phyloP scores from a whole-genome alignment of 1,140 invertebrate species.

The Procambarus virginalis region DNA sequence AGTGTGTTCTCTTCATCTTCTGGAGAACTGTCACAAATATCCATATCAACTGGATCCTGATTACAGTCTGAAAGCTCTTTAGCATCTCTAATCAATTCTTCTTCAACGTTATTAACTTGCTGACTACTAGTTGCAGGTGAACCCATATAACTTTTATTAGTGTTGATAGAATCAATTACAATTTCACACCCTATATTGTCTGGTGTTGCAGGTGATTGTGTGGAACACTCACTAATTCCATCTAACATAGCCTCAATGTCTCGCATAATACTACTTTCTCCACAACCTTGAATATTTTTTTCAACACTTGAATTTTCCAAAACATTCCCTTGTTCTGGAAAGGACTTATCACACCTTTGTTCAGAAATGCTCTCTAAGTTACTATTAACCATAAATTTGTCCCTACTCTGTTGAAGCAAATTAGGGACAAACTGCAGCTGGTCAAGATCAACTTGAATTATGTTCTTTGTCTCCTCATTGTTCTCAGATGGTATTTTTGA shows the following conservation, averaged over 20 bases:
- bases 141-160: background rate
- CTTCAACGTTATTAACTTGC: background rate
- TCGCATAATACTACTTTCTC: background rate
- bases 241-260: slow-evolving; percentile 6
- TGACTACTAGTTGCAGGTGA: background rate
- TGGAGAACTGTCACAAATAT: slow-evolving; percentile 53
- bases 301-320: background rate
- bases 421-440: background rate
- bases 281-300: background rate
- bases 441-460: background rate
- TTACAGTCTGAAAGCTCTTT: slow-evolving; percentile 35
- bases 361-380: background rate
- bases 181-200: background rate
- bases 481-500: too few relatives aligned
- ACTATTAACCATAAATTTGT: background rate
- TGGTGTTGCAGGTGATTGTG: background rate
- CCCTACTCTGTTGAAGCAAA: background rate
- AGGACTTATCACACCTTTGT: background rate
- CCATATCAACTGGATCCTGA: slow-evolving; percentile 60
- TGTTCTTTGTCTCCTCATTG: background rate
- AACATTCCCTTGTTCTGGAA: background rate
- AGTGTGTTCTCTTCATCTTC: slow-evolving; percentile 23
- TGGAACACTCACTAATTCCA: background rate
- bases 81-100: background rate
- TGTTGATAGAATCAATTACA: background rate